These are phyloP conservation scores for Caracal caracal DNA, from an alignment of 2,113 vertebrate genomes.

Conservation along the genomic window DNA sequence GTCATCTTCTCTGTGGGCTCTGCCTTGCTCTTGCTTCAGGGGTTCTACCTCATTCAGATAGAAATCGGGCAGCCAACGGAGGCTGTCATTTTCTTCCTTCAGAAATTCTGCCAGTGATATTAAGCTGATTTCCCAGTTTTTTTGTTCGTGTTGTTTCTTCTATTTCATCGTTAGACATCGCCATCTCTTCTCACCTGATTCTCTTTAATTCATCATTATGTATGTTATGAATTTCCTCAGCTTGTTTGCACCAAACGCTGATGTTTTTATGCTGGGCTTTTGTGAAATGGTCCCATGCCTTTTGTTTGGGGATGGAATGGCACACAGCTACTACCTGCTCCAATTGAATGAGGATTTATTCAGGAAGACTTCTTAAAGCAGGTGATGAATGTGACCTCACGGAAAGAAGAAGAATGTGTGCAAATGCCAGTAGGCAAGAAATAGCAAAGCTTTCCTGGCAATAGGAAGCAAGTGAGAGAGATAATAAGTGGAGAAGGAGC, in stretches of 20 bases:
- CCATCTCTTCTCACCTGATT: too few species aligned
- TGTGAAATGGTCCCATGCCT: too few species aligned
- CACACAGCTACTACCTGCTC: too few species aligned
- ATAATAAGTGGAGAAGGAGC: not conserved
- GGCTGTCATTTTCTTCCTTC: constrained; percentile 96
- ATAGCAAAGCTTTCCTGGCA: not conserved
- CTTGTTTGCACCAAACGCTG: too few species aligned
- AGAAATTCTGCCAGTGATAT: constrained; percentile 92
- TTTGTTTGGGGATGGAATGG: too few species aligned
- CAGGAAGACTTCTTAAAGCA: not conserved
- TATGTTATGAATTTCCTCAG: too few species aligned
- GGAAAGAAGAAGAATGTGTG: not conserved
- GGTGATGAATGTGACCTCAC: not conserved
- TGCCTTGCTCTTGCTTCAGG: constrained; percentile 95
- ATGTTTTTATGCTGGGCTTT: too few species aligned
- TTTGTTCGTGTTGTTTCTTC: too few species aligned
- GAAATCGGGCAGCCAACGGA: constrained; percentile 96
- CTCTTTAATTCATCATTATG: too few species aligned
- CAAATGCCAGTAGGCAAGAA: not conserved
- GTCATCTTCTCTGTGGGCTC: constrained; percentile 91
- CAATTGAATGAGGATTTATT: not conserved
- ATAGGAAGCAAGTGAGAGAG: not conserved
- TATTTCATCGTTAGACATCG: too few species aligned
- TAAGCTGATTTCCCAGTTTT: constrained; percentile 81
- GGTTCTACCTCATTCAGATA: constrained; percentile 97